These are phyloP conservation scores for Atethmia centrago DNA, from an alignment of 2,888 invertebrate species.

Conservation along the genomic window DNA sequence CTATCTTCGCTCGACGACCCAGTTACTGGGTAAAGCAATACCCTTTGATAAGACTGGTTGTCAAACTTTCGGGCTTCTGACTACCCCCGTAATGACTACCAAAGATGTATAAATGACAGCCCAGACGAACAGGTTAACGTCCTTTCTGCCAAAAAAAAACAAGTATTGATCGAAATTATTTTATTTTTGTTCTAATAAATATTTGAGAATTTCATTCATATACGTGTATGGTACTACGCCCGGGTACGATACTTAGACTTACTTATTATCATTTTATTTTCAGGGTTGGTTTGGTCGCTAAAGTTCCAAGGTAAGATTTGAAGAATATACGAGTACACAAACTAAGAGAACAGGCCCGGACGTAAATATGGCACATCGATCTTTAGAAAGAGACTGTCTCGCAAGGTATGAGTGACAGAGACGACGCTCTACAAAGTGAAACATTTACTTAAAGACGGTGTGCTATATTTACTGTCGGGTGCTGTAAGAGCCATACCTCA, in stretches of 20 bases:
- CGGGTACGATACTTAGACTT: too few relatives aligned
- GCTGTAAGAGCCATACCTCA: background rate
- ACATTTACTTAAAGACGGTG: background rate
- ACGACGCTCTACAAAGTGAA: background rate
- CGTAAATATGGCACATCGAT: background rate
- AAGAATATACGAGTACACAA: background rate
- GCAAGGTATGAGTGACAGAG: background rate
- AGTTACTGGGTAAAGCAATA: too few relatives aligned
- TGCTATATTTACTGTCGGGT: background rate
- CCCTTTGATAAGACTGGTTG: too few relatives aligned
- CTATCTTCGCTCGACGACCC: too few relatives aligned
- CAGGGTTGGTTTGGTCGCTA: conserved; percentile 64
- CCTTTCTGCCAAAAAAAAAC: too few relatives aligned
- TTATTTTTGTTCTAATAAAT: too few relatives aligned
- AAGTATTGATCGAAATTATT: too few relatives aligned
- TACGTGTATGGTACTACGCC: too few relatives aligned
- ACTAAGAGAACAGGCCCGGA: background rate
- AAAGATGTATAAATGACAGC: background rate
- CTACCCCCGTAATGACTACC: background rate
- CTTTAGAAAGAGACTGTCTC: background rate
- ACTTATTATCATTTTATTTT: too few relatives aligned
- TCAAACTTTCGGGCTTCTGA: background rate
- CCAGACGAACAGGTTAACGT: background rate
- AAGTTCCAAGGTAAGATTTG: conserved; percentile 45
- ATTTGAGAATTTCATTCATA: too few relatives aligned